Conservation (phyloP, 37 sponge, comb jelly and placozoan species). For the Dysidea cf. avara region DNA sequence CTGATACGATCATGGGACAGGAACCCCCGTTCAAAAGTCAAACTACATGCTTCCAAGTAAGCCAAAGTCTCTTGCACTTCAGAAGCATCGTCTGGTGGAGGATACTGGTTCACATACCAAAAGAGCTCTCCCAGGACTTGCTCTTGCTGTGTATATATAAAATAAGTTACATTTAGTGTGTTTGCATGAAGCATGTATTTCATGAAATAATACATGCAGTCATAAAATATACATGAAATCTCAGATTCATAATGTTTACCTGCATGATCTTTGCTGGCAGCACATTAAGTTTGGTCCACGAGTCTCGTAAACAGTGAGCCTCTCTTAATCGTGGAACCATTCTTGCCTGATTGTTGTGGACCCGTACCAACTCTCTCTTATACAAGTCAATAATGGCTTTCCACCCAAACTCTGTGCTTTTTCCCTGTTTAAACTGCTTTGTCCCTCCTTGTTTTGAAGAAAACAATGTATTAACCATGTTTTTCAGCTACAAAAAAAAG, state of each 20-base stretch:
- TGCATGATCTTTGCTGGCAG: slow-evolving; percentile 20
- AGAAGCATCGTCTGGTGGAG: not conserved
- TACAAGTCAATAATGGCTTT: slow-evolving; percentile 11
- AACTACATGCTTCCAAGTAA: slow-evolving; percentile 2
- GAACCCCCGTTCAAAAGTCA: slow-evolving; percentile 1
- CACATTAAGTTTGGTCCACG: slow-evolving; percentile 20
- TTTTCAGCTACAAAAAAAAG: slow-evolving; percentile 8
- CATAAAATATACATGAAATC: not conserved
- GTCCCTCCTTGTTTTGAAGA: not conserved
- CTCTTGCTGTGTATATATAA: not conserved
- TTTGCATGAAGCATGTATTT: no score
- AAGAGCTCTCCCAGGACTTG: not conserved
- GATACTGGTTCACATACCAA: not conserved
- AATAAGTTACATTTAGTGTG: not conserved
- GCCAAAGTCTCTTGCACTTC: not conserved
- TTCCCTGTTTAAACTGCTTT: not conserved
- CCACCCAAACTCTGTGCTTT: not conserved
- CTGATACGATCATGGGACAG: not conserved
- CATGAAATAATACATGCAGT: not conserved
- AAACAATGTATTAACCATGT: slow-evolving; percentile 10
- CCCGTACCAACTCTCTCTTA: not conserved
- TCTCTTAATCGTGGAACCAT: slow-evolving; percentile 1
- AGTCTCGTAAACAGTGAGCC: not conserved
- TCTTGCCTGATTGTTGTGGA: not conserved
- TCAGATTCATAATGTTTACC: not conserved